Percentiles rank a stretch among this genome's conserved stretches.
These are phyloP conservation scores for Melitaea cinxia DNA, from an alignment of 1,140 invertebrate genomes.

Conservation along the genomic window DNA sequence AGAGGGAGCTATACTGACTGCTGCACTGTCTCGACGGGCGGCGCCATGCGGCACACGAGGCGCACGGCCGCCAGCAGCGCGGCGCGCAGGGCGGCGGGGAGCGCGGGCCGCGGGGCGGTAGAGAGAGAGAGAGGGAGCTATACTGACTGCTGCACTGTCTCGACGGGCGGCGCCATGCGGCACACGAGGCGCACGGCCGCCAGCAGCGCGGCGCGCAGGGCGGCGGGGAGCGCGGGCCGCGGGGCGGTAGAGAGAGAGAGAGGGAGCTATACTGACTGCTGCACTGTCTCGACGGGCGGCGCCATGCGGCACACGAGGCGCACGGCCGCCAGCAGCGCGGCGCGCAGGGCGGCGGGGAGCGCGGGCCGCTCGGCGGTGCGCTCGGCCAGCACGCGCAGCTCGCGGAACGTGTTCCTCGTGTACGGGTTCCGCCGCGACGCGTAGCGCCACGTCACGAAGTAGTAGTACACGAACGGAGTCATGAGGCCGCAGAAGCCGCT, in stretches of 20 bases:
- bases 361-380: conserved; percentile 83
- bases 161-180: conserved; percentile 83
- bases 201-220: conserved; percentile 88
- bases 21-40: conserved; percentile 73
- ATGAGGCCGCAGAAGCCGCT: conserved; percentile 93
- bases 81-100: too few relatives aligned
- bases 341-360: conserved; percentile 83
- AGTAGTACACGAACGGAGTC: conserved; percentile 97
- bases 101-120: conserved; percentile 87
- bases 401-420: conserved; percentile 93
- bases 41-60: conserved; percentile 80
- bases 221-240: conserved; percentile 84
- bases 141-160: conserved; percentile 42
- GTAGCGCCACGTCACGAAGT: conserved; percentile 93
- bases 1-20: conserved; percentile 40
- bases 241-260: conserved; percentile 79
- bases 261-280: conserved; percentile 44
- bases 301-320: conserved; percentile 85
- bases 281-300: conserved; percentile 77
- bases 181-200: conserved; percentile 82
- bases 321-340: conserved; percentile 81
- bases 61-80: conserved; percentile 83
- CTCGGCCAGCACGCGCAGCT: conserved; percentile 86
- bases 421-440: conserved; percentile 96
- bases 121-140: conserved; percentile 65